These are phyloP conservation scores for Danio jaintianensis DNA, from an alignment of 2,797 vertebrate genomes.

Conservation along the genomic window DNA sequence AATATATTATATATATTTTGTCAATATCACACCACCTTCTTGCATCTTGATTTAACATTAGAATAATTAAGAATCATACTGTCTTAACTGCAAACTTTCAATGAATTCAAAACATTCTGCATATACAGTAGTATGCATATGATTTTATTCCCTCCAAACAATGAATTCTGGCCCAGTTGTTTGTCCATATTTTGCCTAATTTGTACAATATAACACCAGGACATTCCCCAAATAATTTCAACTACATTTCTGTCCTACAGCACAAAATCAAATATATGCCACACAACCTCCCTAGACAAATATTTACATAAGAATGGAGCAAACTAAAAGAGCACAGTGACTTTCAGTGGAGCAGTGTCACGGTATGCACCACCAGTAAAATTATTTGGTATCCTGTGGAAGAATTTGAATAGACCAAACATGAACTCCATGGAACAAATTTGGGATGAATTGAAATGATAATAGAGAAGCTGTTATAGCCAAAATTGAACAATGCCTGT, in stretches of 20 bases:
- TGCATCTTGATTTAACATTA: no score
- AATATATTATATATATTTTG: no score
- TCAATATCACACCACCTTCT: no score
- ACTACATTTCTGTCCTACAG: neutral
- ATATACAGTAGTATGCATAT: no score
- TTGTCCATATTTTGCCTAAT: no score
- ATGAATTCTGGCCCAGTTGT: no score
- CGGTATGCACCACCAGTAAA: neutral
- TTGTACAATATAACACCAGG: neutral
- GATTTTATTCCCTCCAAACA: no score
- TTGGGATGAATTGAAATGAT: neutral
- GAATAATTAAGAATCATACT: no score
- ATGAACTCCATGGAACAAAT: neutral
- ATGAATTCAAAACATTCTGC: no score
- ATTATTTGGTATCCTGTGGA: neutral
- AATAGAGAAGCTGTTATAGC: neutral
- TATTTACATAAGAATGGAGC: neutral
- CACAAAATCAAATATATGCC: neutral
- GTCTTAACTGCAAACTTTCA: no score
- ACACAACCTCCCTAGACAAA: slow-evolving; percentile 11
- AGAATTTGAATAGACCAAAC: neutral
- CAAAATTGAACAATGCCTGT: neutral
- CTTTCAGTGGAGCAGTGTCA: neutral
- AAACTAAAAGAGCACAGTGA: neutral
- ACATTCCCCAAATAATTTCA: neutral